phyloP scores from a whole-genome alignment of 2,113 vertebrate species.

The Chunga burmeisteri region DNA sequence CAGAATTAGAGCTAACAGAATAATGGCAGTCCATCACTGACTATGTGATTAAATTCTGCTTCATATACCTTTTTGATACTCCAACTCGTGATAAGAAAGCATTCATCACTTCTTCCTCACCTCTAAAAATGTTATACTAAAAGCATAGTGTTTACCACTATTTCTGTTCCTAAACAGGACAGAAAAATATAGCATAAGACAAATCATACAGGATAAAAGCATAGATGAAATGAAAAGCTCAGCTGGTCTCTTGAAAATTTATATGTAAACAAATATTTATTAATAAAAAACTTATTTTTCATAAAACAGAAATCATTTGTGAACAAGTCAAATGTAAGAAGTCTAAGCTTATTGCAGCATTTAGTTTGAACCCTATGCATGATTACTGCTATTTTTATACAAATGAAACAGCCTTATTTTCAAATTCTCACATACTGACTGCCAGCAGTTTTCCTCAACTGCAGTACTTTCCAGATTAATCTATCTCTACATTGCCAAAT shows the following conservation, averaged over 20 bases:
- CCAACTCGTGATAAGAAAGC: not conserved
- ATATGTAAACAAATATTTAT: not conserved
- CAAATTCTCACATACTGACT: not conserved
- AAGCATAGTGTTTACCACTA: not conserved
- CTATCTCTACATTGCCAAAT: not conserved
- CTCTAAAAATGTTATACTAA: not conserved
- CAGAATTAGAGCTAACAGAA: not conserved
- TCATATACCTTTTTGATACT: not conserved
- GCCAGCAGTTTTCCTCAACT: conserved; percentile 9
- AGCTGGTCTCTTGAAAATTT: not conserved
- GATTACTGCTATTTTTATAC: not conserved
- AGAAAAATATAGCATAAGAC: not conserved
- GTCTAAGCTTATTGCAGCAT: not conserved
- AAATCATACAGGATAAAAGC: not conserved
- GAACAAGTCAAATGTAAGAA: not conserved
- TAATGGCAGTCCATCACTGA: not conserved
- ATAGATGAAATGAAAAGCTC: not conserved
- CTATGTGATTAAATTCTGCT: not conserved
- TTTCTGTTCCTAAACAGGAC: not conserved
- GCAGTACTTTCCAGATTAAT: conserved; percentile 10
- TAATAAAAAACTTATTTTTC: not conserved
- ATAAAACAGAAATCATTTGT: not conserved
- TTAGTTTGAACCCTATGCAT: not conserved
- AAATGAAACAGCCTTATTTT: not conserved
- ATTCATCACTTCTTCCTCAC: not conserved